These are phyloP conservation scores for Camponotus fellah DNA, from an alignment of 2,888 invertebrate species.

Conservation along the genomic window DNA sequence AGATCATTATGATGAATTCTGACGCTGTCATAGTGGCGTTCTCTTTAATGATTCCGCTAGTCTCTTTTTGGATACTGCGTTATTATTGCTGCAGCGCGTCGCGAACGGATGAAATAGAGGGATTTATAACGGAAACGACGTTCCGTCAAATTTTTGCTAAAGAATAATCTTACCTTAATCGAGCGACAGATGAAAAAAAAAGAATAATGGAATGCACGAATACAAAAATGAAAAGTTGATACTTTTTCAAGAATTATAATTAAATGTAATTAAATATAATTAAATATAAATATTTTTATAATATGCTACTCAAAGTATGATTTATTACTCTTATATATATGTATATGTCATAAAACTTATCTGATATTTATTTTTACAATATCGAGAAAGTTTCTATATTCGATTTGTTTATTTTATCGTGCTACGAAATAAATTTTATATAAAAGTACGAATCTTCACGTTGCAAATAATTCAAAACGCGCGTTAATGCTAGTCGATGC, in stretches of 20 bases:
- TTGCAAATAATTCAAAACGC: slow-evolving; percentile 35
- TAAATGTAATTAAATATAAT: too few species aligned
- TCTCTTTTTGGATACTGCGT: slow-evolving; percentile 11
- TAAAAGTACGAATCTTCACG: not conserved
- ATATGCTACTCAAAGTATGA: too few species aligned
- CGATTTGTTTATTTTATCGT: not conserved
- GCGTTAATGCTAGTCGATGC: slow-evolving; percentile 55
- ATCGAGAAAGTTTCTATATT: not conserved
- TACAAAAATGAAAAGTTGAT: not conserved
- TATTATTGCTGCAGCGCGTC: not conserved
- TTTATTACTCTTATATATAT: too few species aligned
- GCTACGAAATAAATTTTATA: slow-evolving; percentile 20
- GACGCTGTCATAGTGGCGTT: not conserved
- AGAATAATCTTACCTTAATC: not conserved
- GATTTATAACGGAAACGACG: not conserved
- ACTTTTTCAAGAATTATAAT: not conserved
- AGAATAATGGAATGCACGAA: not conserved
- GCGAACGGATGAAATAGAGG: not conserved
- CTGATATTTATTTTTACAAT: not conserved
- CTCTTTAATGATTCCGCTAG: slow-evolving; percentile 46
- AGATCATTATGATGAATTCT: slow-evolving; percentile 52
- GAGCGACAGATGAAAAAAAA: not conserved
- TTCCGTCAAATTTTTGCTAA: not conserved
- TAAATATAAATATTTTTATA: too few species aligned
- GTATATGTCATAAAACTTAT: not conserved